Conservation (phyloP, 1,140 invertebrate species). For the Sipha flava region DNA sequence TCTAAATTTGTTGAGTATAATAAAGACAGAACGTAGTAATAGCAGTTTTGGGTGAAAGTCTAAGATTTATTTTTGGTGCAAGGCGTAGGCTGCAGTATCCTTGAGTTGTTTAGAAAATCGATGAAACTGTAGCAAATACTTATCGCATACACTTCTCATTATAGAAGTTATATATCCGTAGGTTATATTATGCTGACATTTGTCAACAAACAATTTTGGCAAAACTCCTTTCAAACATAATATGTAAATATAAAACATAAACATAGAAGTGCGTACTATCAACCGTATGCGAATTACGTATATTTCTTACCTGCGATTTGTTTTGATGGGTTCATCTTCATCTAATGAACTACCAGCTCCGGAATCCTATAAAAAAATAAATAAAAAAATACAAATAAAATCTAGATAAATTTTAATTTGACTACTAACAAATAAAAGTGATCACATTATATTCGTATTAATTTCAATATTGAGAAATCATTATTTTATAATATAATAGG, state of each 20-base stretch:
- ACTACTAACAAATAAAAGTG: too few relatives aligned
- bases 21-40: background rate
- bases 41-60: constrained; percentile 22
- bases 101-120: constrained; percentile 3
- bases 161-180: background rate
- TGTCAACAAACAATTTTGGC: background rate
- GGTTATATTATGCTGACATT: constrained; percentile 8
- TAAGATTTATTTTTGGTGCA: constrained; percentile 4
- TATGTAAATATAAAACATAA: background rate
- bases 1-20: constrained; percentile 7
- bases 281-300: background rate
- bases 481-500: too few relatives aligned
- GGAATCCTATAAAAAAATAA: constrained; percentile 34
- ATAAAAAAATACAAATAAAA: background rate
- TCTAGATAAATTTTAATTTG: too few relatives aligned
- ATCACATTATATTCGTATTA: too few relatives aligned
- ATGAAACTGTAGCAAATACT: background rate
- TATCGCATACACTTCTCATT: background rate
- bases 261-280: background rate
- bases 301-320: constrained; percentile 36
- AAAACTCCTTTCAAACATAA: background rate
- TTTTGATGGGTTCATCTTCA: constrained; percentile 39
- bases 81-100: constrained; percentile 16
- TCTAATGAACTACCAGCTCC: constrained; percentile 39
- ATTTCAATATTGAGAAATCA: too few relatives aligned